Conservation (phyloP, 2,113 vertebrate species). For the Ammospiza nelsoni region DNA sequence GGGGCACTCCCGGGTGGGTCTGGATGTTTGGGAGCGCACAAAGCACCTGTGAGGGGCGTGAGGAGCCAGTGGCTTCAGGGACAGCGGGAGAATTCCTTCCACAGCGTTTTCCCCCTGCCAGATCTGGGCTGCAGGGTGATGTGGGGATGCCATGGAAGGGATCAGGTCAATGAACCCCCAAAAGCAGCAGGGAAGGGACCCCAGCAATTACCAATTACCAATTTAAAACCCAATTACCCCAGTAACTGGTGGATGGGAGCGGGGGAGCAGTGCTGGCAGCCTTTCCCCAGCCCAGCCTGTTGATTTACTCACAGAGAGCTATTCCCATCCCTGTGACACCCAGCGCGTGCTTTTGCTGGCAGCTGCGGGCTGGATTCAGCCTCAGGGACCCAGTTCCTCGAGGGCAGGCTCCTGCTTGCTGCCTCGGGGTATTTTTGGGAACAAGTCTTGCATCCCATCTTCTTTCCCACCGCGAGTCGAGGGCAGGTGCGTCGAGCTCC, state of each 20-base stretch:
- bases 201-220: background rate
- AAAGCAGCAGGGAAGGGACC: background rate
- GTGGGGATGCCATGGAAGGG: background rate
- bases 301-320: background rate
- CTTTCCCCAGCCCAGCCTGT: background rate
- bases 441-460: background rate
- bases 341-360: constrained; percentile 32
- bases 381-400: background rate
- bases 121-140: background rate
- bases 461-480: background rate
- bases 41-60: background rate
- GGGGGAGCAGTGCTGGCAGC: background rate
- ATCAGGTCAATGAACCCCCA: background rate
- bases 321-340: constrained; percentile 40
- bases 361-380: background rate
- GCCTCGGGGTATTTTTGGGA: background rate
- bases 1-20: background rate
- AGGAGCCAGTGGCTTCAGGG: background rate
- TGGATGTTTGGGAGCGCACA: rapidly evolving
- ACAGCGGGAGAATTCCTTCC: background rate
- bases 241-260: rapidly evolving
- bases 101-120: rapidly evolving
- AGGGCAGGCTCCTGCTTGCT: background rate
- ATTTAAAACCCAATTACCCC: too few relatives aligned
- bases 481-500: background rate